Conservation (phyloP, 2,113 vertebrate genomes). For the Todiramphus saurophagus region DNA sequence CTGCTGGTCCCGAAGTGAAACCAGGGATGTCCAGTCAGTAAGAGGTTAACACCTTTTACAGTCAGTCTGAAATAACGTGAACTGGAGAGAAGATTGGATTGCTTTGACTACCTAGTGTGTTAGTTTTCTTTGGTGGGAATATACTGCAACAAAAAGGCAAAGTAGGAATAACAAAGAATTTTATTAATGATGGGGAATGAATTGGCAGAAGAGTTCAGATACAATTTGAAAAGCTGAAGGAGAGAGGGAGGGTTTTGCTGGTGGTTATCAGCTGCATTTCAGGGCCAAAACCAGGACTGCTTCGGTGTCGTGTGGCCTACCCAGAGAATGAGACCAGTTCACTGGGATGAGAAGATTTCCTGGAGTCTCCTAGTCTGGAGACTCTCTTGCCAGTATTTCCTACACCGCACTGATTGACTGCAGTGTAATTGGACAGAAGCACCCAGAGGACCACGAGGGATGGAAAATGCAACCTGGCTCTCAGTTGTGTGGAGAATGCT, state of each 20-base stretch:
- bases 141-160: neutral
- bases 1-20: neutral
- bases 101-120: neutral
- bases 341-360: neutral
- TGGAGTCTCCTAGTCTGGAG: neutral
- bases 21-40: neutral
- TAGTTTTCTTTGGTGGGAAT: neutral
- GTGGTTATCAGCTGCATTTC: neutral
- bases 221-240: neutral
- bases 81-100: neutral
- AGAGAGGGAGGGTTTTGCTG: neutral
- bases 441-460: neutral
- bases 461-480: neutral
- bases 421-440: neutral
- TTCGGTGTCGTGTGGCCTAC: neutral
- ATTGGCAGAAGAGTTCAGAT: neutral
- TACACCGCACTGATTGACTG: neutral
- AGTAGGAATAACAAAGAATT: neutral
- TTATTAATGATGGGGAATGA: neutral
- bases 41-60: neutral
- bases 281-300: neutral
- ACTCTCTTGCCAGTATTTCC: neutral
- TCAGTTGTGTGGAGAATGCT: neutral
- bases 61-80: neutral
- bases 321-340: neutral